A percentile compares a stretch with the other conserved stretches of the same genome.
Conservation (phyloP, 2,888 invertebrate species). For the Polyploca ridens region DNA sequence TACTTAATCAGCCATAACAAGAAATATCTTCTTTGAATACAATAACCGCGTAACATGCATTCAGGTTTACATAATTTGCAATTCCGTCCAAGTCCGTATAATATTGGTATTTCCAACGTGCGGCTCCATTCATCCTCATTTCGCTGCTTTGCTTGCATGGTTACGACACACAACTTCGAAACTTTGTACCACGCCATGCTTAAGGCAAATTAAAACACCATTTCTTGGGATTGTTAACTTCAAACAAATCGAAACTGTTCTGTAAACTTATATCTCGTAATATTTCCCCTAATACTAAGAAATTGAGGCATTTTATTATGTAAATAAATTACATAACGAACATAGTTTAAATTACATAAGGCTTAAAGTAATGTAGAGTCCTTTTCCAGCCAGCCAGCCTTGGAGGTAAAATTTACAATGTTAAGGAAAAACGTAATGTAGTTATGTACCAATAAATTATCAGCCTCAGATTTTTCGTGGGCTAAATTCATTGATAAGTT, state of each 20-base stretch:
- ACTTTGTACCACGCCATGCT: not conserved
- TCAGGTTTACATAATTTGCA: slow-evolving; percentile 2
- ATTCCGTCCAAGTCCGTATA: not conserved
- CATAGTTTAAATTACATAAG: not conserved
- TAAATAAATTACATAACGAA: not conserved
- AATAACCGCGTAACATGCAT: not conserved
- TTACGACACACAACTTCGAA: not conserved
- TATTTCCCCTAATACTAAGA: not conserved
- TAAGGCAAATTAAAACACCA: not conserved
- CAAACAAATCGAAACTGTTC: not conserved
- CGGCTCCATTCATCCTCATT: slow-evolving; percentile 5
- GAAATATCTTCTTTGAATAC: not conserved
- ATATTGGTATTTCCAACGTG: not conserved
- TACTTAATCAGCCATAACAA: not conserved
- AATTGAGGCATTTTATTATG: not conserved
- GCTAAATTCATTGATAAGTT: too few species aligned
- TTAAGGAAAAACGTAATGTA: not conserved
- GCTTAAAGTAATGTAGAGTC: not conserved
- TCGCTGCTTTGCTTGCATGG: not conserved
- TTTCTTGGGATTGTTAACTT: not conserved
- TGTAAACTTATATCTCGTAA: not conserved
- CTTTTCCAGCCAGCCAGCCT: not conserved
- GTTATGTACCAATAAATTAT: too few species aligned
- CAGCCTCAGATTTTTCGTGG: not conserved
- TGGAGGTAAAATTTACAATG: not conserved